Base-by-base conservation (phyloP, 2,113 vertebrate genomes). In the Mesembrinibis cayennensis region DNA sequence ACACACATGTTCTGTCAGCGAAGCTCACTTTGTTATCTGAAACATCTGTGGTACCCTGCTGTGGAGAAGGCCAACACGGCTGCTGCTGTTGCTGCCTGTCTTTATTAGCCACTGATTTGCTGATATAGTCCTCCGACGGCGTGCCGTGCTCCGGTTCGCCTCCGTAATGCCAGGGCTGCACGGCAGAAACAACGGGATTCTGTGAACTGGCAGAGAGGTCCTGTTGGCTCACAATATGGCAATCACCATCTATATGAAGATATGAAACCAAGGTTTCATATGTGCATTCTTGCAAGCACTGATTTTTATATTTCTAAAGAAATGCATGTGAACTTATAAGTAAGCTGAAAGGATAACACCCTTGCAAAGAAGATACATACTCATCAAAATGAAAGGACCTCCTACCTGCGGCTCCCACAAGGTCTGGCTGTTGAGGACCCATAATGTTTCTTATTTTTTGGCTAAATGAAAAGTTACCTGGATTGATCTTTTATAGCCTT, bases 31-130 rank as follows among this genome's bases (percentile, higher is more conserved):
- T 91, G 96, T 97, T 96, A 97, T 97, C 95, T 92, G 95, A 97
- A 98, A 97, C 97, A 98, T 97, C 97, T 98, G 96, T 93, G 97
- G 93, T 95, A 95, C 95, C 97, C 96, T 91, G 96, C 96, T 97
- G 96, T 80, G 96, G 95, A 94, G 96, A 90, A 96, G 96, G 95
- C 96, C 96, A 96, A 19, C 86, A 26, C 74, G 89, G 96, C 96
- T 96, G 95, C 95, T 94, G 90, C 91, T 94, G 92, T 74, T 73
- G 95, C 97, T 95, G 96, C 96, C 96, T 96, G 97, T 97, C 96
- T 97, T 97, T 95, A 97, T 97, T 86, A 96, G 96, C 95, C 89
- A 82, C 92, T 69, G 81, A 62, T 93, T 74, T 92, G 77, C 83
- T 63, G 94, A 80, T 74, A 81, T 5, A 21, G 82, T 86, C 73